Evolutionary conservation across 2,797 vertebrate genomes (phyloP), one percentile per base, ranked within the genome.

Genomic region (Gastrophryne carolinensis): DNA sequence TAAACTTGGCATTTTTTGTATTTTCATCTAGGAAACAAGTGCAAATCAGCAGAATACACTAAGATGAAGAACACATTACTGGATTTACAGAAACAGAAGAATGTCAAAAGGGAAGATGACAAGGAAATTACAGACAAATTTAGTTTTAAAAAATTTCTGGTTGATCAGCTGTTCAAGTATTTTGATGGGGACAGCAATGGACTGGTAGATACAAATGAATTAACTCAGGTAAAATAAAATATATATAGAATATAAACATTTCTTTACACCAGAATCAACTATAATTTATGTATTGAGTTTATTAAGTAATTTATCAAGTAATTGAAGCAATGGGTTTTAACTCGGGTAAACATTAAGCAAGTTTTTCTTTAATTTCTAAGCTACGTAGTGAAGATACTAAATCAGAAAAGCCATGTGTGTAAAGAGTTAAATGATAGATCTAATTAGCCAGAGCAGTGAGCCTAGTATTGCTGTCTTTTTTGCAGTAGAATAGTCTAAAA

Each of bases 121-220:
- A 91, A 86, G 24, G 81, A 76, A 19, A 72, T 86, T 56, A 85
- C 83, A 60, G 93, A 95, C 79, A 91, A 92, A 83, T 88, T 92
- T 84, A 80, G 81, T 4, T 86, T 87, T 78, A 94, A 90, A 84
- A 96, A 94, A 84, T 79, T 90, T 41, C 87, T 98, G 75, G 93
- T 97, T 53, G 95, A 99, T 80, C 80, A 93, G 53, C 93, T 98
- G 91, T 98, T 98, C 85, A 92, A 90, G 73, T 92, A 91, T 84
- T 98, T 98, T 80, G 97, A 99, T 78, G 90, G 90, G 1, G 93
- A 99, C 80, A 89, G 81, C 66, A 95, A 86, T 2, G 92, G 93
- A 79, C 88, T 90, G 77, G 85, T 98, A 78, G 95, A 95, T 73
- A 90, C 84, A 82, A 92, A 90, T 3, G 97, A 99, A 83, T 86